Conservation (phyloP, 2,113 vertebrate genomes). For the Myotis yumanensis region DNA sequence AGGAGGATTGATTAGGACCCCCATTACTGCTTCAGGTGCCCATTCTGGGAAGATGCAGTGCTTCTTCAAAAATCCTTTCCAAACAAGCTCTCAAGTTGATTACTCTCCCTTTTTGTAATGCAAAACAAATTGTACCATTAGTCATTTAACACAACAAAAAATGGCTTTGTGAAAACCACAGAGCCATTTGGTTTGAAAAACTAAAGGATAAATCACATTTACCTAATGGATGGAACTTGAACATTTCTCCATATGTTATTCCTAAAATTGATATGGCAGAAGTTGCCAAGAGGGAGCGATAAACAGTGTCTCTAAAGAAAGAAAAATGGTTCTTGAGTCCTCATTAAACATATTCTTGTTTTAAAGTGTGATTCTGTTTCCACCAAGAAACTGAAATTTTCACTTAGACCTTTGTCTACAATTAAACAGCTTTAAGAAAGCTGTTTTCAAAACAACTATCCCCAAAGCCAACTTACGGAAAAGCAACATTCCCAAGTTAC, state of each 20-base stretch:
- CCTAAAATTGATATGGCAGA: neutral
- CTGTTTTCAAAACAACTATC: slow-evolving; percentile 30
- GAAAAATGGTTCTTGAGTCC: neutral
- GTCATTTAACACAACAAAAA: slow-evolving; percentile 36
- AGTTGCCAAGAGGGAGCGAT: neutral
- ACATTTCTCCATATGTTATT: slow-evolving; percentile 37
- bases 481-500: neutral
- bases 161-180: slow-evolving; percentile 45
- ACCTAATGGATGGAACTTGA: slow-evolving; percentile 40
- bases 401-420: neutral
- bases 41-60: slow-evolving; percentile 35
- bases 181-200: slow-evolving; percentile 39
- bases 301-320: neutral
- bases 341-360: slow-evolving; percentile 49
- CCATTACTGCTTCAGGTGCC: neutral
- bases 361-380: slow-evolving; percentile 38
- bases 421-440: slow-evolving; percentile 5
- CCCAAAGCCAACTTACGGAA: neutral
- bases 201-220: slow-evolving; percentile 48
- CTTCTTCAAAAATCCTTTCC: slow-evolving; percentile 40
- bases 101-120: neutral
- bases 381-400: slow-evolving; percentile 16
- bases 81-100: slow-evolving; percentile 31
- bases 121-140: slow-evolving; percentile 50
- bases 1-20: neutral